Evolutionary conservation across 92 coral and sea anemone species (phyloP), one percentile per base, ranked within the genome.

Genomic region (Ricordea florida): DNA sequence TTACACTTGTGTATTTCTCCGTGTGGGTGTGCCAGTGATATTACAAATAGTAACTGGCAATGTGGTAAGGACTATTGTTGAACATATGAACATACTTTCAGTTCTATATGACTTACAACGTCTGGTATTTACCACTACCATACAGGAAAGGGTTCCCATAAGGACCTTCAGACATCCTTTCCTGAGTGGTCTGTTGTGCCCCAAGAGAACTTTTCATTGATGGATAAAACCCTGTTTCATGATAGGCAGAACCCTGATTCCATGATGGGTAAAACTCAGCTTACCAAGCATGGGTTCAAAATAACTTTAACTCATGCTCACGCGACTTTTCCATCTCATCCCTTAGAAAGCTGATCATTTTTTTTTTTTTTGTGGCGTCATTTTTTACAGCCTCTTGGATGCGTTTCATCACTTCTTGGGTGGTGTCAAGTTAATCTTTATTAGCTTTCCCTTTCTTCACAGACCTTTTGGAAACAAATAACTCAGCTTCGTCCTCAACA

Each of bases 101-200:
- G 69, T 35, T 61, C 51, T 45, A 45, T 44, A 11, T 62, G 50
- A 62, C 69, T 62, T 38, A 37, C 69, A 62, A 62, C 37, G 69
- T 62, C 50, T 62, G 69, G 69, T 38, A 36, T 0, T 24, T 62
- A 14, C 15, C 52, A 62, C 37, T 38, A 62, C 69, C 51, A 62
- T 62, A 62, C 17, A 36, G 51, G 69, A 62, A 35, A 32, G 58
- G 48, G 69, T 62, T 62, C 48, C 32, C 33, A 38, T 62, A 62
- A 36, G 69, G 37, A 62, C 69, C 69, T 62, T 62, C 69, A 62
- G 45, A 62, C 52, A 62, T 36, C 32, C 44, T 62, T 62, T 62
- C 34, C 52, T 62, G 50, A 17, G 69, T 62, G 69, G 52, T 62
- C 33, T 34, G 69, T 18, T 37, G 69, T 62, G 34, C 69, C 24